Evolutionary conservation across 2,888 invertebrate genomes (phyloP), one percentile per base, ranked within the genome.

Genomic region (Smittia sp.): DNA sequence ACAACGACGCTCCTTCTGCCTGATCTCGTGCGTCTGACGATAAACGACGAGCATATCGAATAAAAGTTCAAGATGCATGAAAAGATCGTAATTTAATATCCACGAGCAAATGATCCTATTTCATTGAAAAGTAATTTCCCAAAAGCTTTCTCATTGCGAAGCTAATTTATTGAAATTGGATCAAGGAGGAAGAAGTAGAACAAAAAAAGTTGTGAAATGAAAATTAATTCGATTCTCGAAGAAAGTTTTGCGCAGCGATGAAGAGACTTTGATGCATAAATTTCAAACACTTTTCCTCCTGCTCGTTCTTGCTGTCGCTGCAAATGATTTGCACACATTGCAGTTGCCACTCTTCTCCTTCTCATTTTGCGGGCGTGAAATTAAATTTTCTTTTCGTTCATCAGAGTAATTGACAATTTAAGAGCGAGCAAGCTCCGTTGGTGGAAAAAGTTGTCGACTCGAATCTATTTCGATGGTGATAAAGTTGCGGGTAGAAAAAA

Each of bases 211-310:
- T 46, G 4, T 11, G 58, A 58, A 20, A 58, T 4, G 22, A 22
- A 20, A 58, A 58, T 58, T 58, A 58, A 58, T 58, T 58, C 15
- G 22, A 58, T 46, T 46, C 46, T 46, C 58, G 6, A 20, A 20
- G 20, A 58, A 58, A 58, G 18, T 58, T 18, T 58, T 3, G 7
- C 15, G 15, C 7, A 58, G 18, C 18, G 58, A 46, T 9, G 32
- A 32, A 9, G 52, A 46, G 52, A 58, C 58, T 58, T n/a, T 20
- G 4, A 58, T 58, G 58, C 58, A 58, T 58, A 58, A 58, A 18
- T 18, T 58, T 58, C 20, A 58, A 20, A 58, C 9, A 20, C 22
- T 18, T 22, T 18, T 58, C 20, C 18, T 20, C 11, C 18, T 22
- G 1, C 1, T 4, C 7, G 58, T 58, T 58, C 20, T 4, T 22